Evolutionary conservation across 1,140 invertebrate species (phyloP), one percentile per base, ranked within the genome.

Genomic region (Drosophila sproati): DNA sequence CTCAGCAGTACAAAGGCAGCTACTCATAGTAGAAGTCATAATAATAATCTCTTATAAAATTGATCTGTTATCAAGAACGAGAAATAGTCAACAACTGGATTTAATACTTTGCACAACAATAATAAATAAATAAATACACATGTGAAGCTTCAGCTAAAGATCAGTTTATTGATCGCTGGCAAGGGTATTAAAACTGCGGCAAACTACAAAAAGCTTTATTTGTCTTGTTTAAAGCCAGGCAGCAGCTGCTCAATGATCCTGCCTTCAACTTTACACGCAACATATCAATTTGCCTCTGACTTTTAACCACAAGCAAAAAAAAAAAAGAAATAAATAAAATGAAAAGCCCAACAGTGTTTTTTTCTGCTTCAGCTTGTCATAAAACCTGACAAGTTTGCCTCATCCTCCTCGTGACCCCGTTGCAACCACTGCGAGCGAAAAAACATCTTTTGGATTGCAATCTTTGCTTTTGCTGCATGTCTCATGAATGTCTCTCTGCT

Each of bases 241-340:
- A 52, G 50, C 60, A 48, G 50, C 60, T 57, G 35, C 52, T 57
- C 32, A n/a, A 52, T 35, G 62, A 52, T 66, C 52, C 69, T 66
- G 52, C 52, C 34, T 35, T 28, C 62, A 61, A n/a, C 29, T 68
- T 54, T 4, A 39, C 31, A 31, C 31, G 51, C 39, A 63, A 73
- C 70, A 60, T 73, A 73, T 73, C 70, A 73, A 73, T 68, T 73
- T 72, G 70, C 70, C 63, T 32, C 37, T 67, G 69, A 73, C 63
- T 50, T 35, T 59, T 31, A 73, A 73, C 70, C 70, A 52, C 70
- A 67, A 69, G 57, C 34, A 6, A 10, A 28, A 31, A 20, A 56
- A 35, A 47, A 45, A 12, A 48, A 47, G 28, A 45, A 66, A 56
- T 50, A 20, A 34, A 43, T 37, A 34, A 41, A 41, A 41, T 10